Evolutionary conservation across 1,140 invertebrate species (phyloP).

Genomic region (Drosophila burlai): DNA sequence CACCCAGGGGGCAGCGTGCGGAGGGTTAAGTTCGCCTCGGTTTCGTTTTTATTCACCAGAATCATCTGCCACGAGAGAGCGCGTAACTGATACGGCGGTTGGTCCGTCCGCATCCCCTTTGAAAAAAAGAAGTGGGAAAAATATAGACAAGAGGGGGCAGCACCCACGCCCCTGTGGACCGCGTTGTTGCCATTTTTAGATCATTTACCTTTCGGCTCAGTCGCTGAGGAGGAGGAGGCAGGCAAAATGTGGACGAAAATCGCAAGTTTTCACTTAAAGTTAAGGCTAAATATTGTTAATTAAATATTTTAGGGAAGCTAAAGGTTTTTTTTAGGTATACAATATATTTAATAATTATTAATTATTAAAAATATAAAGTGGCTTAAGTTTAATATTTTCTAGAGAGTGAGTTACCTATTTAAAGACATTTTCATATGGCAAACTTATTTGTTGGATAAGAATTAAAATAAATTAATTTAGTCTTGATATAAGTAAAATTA

Average conservation of each 20-base stretch:
- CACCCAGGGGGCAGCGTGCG: slow-evolving; percentile 10
- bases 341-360: not conserved
- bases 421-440: not conserved
- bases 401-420: not conserved
- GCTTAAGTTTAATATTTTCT: not conserved
- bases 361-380: not conserved
- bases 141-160: not conserved
- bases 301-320: not conserved
- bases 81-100: slow-evolving; percentile 64
- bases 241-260: slow-evolving; percentile 1
- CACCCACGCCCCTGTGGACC: not conserved
- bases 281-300: not conserved
- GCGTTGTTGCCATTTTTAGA: slow-evolving; percentile 39
- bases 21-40: slow-evolving; percentile 45
- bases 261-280: not conserved
- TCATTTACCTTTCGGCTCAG: slow-evolving; percentile 35
- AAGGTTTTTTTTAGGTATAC: not conserved
- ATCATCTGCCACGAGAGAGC: slow-evolving; percentile 69
- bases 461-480: not conserved
- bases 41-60: slow-evolving; percentile 57
- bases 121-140: not conserved
- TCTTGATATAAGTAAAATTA: not conserved
- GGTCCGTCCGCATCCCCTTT: not conserved
- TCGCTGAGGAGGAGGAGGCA: not conserved
- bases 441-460: too few species aligned